Evolutionary conservation across 2,113 vertebrate genomes (phyloP).

Genomic region (Ariopsis seemanni): DNA sequence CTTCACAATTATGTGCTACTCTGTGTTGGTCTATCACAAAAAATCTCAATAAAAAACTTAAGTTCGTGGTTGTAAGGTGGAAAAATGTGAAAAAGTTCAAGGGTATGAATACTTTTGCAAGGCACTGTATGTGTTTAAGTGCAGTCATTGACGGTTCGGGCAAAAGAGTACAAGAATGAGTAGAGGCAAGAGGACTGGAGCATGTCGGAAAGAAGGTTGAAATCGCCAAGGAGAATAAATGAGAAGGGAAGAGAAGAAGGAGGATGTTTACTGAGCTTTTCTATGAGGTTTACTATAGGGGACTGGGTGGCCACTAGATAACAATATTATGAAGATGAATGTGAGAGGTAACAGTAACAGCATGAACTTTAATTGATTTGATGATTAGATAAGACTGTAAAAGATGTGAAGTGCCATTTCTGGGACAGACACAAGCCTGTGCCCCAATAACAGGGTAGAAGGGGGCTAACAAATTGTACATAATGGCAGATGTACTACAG

Average conservation of each 20-base stretch:
- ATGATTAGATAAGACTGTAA: neutral
- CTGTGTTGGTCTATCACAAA: too few species aligned
- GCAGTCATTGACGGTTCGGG: neutral
- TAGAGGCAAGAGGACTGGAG: neutral
- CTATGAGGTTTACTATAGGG: neutral
- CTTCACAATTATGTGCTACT: too few species aligned
- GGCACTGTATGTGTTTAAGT: neutral
- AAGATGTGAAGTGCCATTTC: neutral
- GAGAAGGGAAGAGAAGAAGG: neutral
- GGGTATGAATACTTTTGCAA: too few species aligned
- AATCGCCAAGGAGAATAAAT: neutral
- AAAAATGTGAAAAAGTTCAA: too few species aligned
- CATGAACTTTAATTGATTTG: neutral
- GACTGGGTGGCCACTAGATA: neutral
- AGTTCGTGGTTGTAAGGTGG: too few species aligned
- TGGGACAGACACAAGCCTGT: neutral
- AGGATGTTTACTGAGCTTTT: neutral
- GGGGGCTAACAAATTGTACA: neutral
- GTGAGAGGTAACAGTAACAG: neutral
- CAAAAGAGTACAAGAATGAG: neutral
- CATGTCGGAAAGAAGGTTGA: neutral
- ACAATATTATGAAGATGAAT: neutral
- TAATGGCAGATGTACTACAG: neutral
- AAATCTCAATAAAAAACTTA: too few species aligned
- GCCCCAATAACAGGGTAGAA: neutral